These are phyloP conservation scores for Glomeris maerens DNA, from an alignment of 1,140 invertebrate genomes.

Conservation along the genomic window DNA sequence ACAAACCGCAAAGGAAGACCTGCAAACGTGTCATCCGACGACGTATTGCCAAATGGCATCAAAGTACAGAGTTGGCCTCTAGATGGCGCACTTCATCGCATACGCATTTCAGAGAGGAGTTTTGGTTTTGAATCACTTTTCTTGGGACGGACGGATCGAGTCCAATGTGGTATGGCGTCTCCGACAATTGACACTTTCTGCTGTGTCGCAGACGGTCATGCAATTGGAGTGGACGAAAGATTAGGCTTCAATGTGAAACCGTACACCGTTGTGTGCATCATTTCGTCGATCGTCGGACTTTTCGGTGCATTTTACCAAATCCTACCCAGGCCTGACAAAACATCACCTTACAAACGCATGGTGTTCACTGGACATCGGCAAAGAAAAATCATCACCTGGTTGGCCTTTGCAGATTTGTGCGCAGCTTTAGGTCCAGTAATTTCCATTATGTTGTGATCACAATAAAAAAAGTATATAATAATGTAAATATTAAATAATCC, in stretches of 20 bases:
- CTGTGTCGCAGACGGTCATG: neutral
- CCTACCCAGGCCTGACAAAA: slow-evolving; percentile 32
- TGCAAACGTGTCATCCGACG: too few relatives aligned
- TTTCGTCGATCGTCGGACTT: slow-evolving; percentile 54
- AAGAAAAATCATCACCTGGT: slow-evolving; percentile 54
- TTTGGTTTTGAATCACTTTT: too few relatives aligned
- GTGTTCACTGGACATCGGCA: slow-evolving; percentile 43
- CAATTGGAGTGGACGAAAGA: neutral
- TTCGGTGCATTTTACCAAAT: slow-evolving; percentile 51
- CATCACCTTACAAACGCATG: slow-evolving; percentile 34
- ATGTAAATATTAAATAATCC: slow-evolving; percentile 8
- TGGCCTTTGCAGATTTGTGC: slow-evolving; percentile 57
- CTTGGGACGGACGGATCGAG: too few relatives aligned
- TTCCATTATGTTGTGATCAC: slow-evolving; percentile 2
- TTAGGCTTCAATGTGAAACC: neutral
- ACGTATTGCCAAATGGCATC: too few relatives aligned
- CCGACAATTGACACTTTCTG: slow-evolving; percentile 2
- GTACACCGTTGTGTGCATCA: slow-evolving; percentile 41
- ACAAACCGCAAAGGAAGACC: too few relatives aligned
- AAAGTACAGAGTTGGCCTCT: too few relatives aligned
- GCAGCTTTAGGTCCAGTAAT: slow-evolving; percentile 46
- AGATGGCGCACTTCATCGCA: too few relatives aligned
- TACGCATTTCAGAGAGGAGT: too few relatives aligned
- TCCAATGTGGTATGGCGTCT: too few relatives aligned
- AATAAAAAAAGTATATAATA: slow-evolving; percentile 7